Conservation (phyloP, 2,888 invertebrate species). For the Ophion obscuratus region DNA sequence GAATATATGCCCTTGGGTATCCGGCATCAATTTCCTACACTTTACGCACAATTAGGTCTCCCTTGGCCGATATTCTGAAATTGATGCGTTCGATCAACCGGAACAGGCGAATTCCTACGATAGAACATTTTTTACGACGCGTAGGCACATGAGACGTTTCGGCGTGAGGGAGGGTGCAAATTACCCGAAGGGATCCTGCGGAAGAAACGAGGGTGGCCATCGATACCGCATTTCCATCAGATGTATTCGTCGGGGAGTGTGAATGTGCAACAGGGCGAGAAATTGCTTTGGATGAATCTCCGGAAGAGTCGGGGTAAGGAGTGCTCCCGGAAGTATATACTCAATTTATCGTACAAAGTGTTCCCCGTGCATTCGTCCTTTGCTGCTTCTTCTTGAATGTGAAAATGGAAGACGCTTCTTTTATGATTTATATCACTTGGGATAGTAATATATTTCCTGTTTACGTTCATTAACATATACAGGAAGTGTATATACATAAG, state of each 20-base stretch:
- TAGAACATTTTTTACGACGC: not conserved
- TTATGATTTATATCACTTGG: not conserved
- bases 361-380: not conserved
- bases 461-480: not conserved
- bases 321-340: not conserved
- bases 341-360: not conserved
- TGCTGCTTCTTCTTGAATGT: not conserved
- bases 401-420: not conserved
- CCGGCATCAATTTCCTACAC: conserved; percentile 1
- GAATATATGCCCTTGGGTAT: not conserved
- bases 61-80: not conserved
- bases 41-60: not conserved
- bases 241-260: not conserved
- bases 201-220: conserved; percentile 11
- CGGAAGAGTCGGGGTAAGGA: not conserved
- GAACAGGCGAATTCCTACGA: not conserved
- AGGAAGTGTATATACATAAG: too few relatives aligned
- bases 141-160: not conserved
- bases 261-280: not conserved
- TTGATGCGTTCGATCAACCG: not conserved
- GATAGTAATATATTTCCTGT: not conserved
- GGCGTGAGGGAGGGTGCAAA: conserved; percentile 5
- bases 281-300: not conserved
- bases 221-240: not conserved
- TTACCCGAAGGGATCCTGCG: conserved; percentile 3